Evolutionary conservation across 2,113 vertebrate genomes (phyloP), one percentile per base, ranked within the genome.

Genomic region (Tetraodon nigroviridis): DNA sequence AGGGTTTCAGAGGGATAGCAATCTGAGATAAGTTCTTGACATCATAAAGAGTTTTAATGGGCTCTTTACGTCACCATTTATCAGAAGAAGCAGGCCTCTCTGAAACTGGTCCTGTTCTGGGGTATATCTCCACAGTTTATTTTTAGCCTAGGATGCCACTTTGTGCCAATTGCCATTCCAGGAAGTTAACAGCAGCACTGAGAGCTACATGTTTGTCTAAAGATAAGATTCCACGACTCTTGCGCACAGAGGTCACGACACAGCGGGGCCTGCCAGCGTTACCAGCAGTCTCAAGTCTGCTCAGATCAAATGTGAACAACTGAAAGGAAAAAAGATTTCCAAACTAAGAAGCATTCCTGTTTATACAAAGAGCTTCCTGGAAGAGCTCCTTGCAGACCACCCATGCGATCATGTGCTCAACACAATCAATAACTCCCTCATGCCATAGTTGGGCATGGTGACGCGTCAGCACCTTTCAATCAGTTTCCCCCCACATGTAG

Each of bases 181-280:
- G 85, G 81, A 86, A 81, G 76, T 82, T 37, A 64, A 73, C 45
- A 29, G 75, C 76, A 67, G 69, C 52, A 37, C 71, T 51, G 69
- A 81, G 83, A 61, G 73, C 78, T 27, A 61, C 69, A 73, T 87
- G 78, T 86, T 84, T 89, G 63, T 82, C 47, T 77, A 83, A 76
- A 51, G 86, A 89, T 87, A 78, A 89, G 80, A 85, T 84, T 87
- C 81, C 84, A 86, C 60, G 78, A 71, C 78, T 71, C 65, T 16
- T 69, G 53, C 51, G 10, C 55, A 27, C 50, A 78, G 70, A 78
- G 85, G 85, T 84, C 79, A 65, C 1, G 10, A 41, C 48, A 44
- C 70, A 74, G 58, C 54, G 67, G 57, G 71, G 32, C 73, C 73
- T 61, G 75, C 62, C 77, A 65, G 52, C 51, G 29, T 51, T 60